Conservation (phyloP, 2,113 vertebrate genomes). For the Mola mola region DNA sequence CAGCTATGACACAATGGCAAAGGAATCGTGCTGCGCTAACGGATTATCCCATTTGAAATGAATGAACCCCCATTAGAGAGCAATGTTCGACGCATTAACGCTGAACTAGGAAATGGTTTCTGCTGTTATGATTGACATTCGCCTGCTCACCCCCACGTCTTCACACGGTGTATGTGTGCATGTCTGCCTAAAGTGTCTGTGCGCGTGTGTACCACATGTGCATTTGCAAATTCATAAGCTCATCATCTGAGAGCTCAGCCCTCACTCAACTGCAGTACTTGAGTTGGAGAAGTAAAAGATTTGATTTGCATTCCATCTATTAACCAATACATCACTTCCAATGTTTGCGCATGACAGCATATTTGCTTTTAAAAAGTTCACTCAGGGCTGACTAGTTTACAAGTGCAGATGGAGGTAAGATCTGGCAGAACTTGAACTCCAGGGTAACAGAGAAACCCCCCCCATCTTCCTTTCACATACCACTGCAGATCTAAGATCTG, state of each 20-base stretch:
- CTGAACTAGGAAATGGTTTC: conserved; percentile 20
- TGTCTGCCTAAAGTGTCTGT: conserved; percentile 12
- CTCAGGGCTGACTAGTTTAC: conserved; percentile 49
- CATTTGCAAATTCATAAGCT: conserved; percentile 39
- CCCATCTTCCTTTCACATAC: conserved; percentile 66
- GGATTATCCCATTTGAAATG: conserved; percentile 42
- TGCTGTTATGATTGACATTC: conserved; percentile 52
- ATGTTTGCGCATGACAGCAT: conserved; percentile 19
- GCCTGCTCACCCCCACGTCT: conserved; percentile 6
- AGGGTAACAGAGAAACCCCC: conserved; percentile 20
- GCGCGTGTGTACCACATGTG: conserved; percentile 15
- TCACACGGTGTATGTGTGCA: neutral
- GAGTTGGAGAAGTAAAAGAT: conserved; percentile 26
- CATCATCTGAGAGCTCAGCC: conserved; percentile 49
- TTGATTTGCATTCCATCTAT: conserved; percentile 7
- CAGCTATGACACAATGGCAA: conserved; percentile 1
- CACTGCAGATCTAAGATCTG: conserved; percentile 71
- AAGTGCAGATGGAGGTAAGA: conserved; percentile 53
- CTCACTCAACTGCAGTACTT: conserved; percentile 26
- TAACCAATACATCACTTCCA: neutral
- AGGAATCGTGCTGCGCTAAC: conserved; percentile 23
- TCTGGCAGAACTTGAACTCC: conserved; percentile 56
- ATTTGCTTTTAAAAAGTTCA: neutral
- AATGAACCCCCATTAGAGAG: conserved; percentile 26
- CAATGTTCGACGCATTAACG: conserved; percentile 28